Evolutionary conservation across 2,113 vertebrate species (phyloP), one percentile per base, ranked within the genome.

Genomic region (Tautogolabrus adspersus): DNA sequence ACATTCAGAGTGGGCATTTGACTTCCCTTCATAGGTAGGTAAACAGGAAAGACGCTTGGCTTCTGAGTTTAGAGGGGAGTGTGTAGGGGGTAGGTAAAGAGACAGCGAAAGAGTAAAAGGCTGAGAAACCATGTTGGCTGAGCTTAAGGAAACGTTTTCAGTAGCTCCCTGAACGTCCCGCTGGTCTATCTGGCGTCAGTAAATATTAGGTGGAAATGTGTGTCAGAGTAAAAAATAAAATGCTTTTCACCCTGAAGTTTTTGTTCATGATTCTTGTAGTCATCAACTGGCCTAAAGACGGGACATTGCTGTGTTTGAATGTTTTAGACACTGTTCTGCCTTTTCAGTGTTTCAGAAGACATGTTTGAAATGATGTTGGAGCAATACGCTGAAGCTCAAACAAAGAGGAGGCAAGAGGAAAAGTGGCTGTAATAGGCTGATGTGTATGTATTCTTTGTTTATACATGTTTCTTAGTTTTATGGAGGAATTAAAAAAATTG

Each of bases 31-130:
- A 75, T 88, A 84, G 89, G 88, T 92, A 72, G 82, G 91, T 92
- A 93, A 93, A 94, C 92, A 93, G 93, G 92, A 94, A 94, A 88
- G 82, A 88, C 69, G 77, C 79, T 91, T 89, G 87, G 84, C 82
- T 0, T 59, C 30, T 58, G 82, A 70, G 67, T 81, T 88, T 79
- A 64, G 56, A 64, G 72, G 66, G 52, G 73, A 74, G 73, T 34
- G 40, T 52, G 73, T 52, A n/a, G 66, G 40, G 59, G 61, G 66
- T 18, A 66, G 83, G 58, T 13, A 67, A 67, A 72, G 84, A 76
- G 68, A 64, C 66, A 15, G 46, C 1, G 46, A 47, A 11, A 13
- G 12, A 47, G 46, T 47, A 16, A 47, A 22, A 55, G 22, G 22
- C 21, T 16, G 30, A 61, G 73, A 2, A 9, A 57, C 44, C 37